These are phyloP conservation scores for Ophion obscuratus DNA, from an alignment of 2,888 invertebrate species.

Conservation along the genomic window DNA sequence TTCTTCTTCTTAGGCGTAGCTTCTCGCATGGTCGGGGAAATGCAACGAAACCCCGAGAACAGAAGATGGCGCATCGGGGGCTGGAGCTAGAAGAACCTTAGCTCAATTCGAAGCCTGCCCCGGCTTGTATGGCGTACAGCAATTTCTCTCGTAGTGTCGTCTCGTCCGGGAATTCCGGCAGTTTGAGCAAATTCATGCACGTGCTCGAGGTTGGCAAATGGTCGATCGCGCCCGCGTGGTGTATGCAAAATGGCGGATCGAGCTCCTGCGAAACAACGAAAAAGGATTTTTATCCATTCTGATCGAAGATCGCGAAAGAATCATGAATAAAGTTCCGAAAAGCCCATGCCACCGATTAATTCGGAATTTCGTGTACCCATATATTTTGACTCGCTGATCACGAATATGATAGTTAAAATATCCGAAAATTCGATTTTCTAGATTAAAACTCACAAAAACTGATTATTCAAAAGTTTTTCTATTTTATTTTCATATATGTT, in stretches of 20 bases:
- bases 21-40: neutral
- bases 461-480: too few relatives aligned
- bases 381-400: too few relatives aligned
- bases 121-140: slow-evolving; percentile 96
- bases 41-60: neutral
- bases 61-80: neutral
- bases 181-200: slow-evolving; percentile 98
- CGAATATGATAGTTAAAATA: too few relatives aligned
- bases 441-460: too few relatives aligned
- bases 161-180: slow-evolving; percentile 95
- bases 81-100: slow-evolving; percentile 83
- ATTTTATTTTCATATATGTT: too few relatives aligned
- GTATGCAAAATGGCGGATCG: slow-evolving; percentile 98
- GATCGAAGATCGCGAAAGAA: neutral
- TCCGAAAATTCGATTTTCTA: too few relatives aligned
- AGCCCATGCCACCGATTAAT: too few relatives aligned
- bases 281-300: neutral
- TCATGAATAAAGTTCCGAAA: too few relatives aligned
- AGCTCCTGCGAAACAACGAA: slow-evolving; percentile 88
- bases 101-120: slow-evolving; percentile 98
- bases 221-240: slow-evolving; percentile 95
- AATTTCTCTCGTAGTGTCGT: slow-evolving; percentile 92
- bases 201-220: slow-evolving; percentile 98
- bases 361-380: too few relatives aligned
- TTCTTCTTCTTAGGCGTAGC: neutral